Percentiles rank a stretch among this genome's conserved stretches.
These are phyloP conservation scores for Acropora yongei DNA, from an alignment of 64 coral and sea anemone species.

Conservation along the genomic window DNA sequence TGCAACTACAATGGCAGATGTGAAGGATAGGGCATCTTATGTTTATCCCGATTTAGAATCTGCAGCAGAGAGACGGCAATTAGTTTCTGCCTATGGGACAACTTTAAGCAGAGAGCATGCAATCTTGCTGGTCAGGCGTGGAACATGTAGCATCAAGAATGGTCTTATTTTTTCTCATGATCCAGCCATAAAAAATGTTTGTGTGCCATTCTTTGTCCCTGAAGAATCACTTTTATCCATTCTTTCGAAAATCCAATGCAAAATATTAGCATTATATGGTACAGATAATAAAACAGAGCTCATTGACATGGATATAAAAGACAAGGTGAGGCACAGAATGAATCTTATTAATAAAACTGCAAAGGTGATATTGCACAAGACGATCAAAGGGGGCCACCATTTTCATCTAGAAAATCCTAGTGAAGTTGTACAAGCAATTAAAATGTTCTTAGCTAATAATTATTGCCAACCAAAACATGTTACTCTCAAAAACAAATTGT, in stretches of 20 bases:
- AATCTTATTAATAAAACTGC: neutral
- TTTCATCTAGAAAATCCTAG: conserved; percentile 33
- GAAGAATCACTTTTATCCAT: neutral
- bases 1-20: conserved; percentile 10
- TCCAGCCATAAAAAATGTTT: neutral
- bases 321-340: neutral
- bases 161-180: conserved; percentile 24
- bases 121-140: neutral
- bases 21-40: neutral
- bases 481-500: neutral
- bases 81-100: neutral
- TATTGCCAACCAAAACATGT: neutral
- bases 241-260: conserved; percentile 16
- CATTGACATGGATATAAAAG: too few relatives aligned
- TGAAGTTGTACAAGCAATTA: neutral
- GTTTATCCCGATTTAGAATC: conserved; percentile 17
- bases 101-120: neutral
- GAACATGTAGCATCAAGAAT: neutral
- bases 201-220: neutral
- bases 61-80: conserved; percentile 1
- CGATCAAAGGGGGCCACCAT: conserved; percentile 20
- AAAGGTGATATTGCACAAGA: neutral
- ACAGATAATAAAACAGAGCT: conserved; percentile 15
- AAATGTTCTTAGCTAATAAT: conserved; percentile 20
- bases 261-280: neutral